Evolutionary conservation across 2,888 invertebrate genomes (phyloP).

Genomic region (Brachypterus glaber): DNA sequence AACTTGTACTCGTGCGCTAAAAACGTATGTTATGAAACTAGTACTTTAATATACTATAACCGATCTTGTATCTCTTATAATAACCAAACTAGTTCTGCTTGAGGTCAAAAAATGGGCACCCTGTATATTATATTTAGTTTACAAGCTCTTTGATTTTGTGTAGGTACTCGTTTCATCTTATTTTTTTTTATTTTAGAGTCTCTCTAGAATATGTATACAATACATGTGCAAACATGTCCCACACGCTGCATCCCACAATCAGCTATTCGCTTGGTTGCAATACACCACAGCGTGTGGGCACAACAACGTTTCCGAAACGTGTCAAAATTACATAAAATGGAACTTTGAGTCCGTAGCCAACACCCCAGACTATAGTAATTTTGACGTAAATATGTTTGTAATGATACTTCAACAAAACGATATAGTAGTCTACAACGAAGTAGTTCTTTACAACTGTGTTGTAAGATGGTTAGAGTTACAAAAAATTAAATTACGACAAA

Average conservation of each 20-base stretch:
- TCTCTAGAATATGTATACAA: slow-evolving; percentile 70
- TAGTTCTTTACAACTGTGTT: slow-evolving; percentile 69
- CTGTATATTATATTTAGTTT: too few relatives aligned
- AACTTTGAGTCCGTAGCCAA: slow-evolving; percentile 77
- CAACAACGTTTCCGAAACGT: slow-evolving; percentile 57
- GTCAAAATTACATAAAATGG: slow-evolving; percentile 81
- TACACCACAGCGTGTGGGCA: slow-evolving; percentile 81
- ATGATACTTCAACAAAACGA: slow-evolving; percentile 75
- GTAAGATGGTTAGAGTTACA: slow-evolving; percentile 73
- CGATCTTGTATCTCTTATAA: too few relatives aligned
- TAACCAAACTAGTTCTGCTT: too few relatives aligned
- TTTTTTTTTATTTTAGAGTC: slow-evolving; percentile 48
- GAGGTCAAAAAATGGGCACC: too few relatives aligned
- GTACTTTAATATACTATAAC: too few relatives aligned
- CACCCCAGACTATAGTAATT: slow-evolving; percentile 68
- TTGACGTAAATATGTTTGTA: slow-evolving; percentile 71
- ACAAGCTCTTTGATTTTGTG: too few relatives aligned
- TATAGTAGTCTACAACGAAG: slow-evolving; percentile 82
- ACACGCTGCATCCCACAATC: slow-evolving; percentile 70
- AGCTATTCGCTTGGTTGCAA: slow-evolving; percentile 83
- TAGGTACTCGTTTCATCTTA: too few relatives aligned
- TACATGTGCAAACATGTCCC: slow-evolving; percentile 86
- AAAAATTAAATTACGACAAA: slow-evolving; percentile 46
- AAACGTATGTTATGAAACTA: too few relatives aligned
- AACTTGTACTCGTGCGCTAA: too few relatives aligned